phyloP scores from a whole-genome alignment of 1,140 invertebrate genomes.

The Lepidotrigona ventralis region DNA sequence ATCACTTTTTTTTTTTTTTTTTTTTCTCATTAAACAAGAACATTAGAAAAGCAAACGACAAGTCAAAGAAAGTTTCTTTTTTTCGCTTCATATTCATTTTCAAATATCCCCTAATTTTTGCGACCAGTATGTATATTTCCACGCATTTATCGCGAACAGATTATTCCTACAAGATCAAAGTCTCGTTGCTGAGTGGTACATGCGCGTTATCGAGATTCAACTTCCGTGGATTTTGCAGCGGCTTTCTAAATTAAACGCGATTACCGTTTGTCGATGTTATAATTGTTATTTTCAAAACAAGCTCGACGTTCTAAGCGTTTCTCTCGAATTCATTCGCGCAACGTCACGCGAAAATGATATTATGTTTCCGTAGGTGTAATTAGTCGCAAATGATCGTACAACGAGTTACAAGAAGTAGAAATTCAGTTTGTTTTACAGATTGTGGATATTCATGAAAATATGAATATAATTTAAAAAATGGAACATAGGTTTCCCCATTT shows the following conservation, averaged over 20 bases:
- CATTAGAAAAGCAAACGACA: no score
- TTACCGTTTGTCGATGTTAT: background rate
- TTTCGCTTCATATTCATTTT: no score
- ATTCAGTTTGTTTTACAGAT: background rate
- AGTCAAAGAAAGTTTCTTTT: no score
- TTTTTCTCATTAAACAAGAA: no score
- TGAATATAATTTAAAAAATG: background rate
- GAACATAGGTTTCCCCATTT: no score
- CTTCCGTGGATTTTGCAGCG: background rate
- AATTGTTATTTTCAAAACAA: background rate
- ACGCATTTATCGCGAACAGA: background rate
- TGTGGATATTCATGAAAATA: background rate
- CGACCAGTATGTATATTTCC: background rate
- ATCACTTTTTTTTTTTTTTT: no score
- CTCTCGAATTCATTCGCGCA: background rate
- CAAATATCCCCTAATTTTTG: no score
- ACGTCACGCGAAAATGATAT: background rate
- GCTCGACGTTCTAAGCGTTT: background rate
- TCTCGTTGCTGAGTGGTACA: no score
- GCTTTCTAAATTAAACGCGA: background rate
- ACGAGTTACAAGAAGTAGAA: background rate
- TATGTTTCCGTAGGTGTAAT: background rate
- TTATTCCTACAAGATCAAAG: no score
- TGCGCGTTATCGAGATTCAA: constrained; percentile 8
- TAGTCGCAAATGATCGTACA: background rate